These are phyloP conservation scores for Jacana jacana DNA, from an alignment of 2,113 vertebrate genomes.

Conservation along the genomic window DNA sequence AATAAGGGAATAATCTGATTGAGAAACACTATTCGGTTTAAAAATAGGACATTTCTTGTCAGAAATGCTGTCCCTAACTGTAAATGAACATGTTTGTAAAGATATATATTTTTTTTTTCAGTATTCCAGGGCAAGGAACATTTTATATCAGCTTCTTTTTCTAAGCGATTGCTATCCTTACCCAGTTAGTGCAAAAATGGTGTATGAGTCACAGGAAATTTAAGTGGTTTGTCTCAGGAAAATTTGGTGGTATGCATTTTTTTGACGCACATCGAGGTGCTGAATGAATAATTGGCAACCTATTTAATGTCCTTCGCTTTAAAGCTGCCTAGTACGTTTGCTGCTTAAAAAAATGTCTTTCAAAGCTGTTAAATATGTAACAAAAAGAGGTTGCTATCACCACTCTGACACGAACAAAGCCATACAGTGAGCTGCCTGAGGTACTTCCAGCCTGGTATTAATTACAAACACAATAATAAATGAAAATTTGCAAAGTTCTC, in stretches of 20 bases:
- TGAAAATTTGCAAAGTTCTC: slow-evolving; percentile 21
- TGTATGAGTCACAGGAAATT: slow-evolving; percentile 60
- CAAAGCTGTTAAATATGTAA: slow-evolving; percentile 66
- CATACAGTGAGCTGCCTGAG: slow-evolving; percentile 40
- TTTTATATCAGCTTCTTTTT: slow-evolving; percentile 7
- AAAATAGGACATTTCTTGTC: slow-evolving; percentile 12
- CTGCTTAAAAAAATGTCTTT: slow-evolving; percentile 58
- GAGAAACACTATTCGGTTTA: neutral
- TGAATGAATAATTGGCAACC: slow-evolving; percentile 54
- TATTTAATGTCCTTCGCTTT: slow-evolving; percentile 60
- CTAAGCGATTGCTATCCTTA: slow-evolving; percentile 33
- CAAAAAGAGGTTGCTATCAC: slow-evolving; percentile 54
- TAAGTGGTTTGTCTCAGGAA: slow-evolving; percentile 64
- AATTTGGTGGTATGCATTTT: slow-evolving; percentile 53
- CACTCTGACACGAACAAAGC: slow-evolving; percentile 57
- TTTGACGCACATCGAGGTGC: slow-evolving; percentile 37
- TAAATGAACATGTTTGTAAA: slow-evolving; percentile 14
- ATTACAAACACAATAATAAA: slow-evolving; percentile 40
- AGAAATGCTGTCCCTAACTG: slow-evolving; percentile 7
- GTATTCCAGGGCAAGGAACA: neutral
- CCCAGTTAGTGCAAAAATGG: slow-evolving; percentile 34
- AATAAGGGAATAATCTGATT: neutral
- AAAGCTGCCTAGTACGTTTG: slow-evolving; percentile 51
- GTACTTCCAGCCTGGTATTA: slow-evolving; percentile 44
- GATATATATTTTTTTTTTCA: neutral